phyloP scores from a whole-genome alignment of 2,113 vertebrate species.

The Phoenicopterus ruber region DNA sequence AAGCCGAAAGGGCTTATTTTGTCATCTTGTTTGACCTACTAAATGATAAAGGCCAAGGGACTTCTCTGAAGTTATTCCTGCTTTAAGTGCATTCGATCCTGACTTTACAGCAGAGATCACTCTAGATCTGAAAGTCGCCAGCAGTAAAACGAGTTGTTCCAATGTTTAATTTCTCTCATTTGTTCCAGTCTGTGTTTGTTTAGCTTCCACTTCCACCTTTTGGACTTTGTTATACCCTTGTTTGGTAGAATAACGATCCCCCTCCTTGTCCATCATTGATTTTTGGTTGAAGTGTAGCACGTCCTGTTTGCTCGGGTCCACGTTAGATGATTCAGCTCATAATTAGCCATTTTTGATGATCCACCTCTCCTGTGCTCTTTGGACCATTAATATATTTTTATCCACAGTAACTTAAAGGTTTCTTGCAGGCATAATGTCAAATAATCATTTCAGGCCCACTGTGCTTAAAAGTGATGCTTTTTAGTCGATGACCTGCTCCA shows the following conservation, averaged over 20 bases:
- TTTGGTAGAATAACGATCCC: neutral
- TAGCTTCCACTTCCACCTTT: neutral
- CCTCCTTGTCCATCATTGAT: neutral
- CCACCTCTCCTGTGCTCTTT: neutral
- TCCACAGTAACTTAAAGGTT: neutral
- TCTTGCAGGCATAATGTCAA: neutral
- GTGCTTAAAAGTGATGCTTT: neutral
- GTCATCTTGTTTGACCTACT: neutral
- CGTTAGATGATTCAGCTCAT: neutral
- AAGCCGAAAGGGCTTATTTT: neutral
- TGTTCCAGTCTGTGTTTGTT: neutral
- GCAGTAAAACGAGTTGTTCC: neutral
- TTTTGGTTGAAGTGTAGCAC: neutral
- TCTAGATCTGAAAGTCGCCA: neutral
- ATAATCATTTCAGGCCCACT: neutral
- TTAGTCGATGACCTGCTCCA: neutral
- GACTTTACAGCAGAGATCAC: neutral
- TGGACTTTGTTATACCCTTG: neutral
- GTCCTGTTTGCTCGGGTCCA: neutral
- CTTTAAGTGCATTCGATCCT: neutral
- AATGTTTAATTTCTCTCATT: neutral
- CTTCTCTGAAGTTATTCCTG: neutral
- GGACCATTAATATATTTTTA: neutral
- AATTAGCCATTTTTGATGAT: neutral
- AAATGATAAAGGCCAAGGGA: neutral